Evolutionary conservation across 2,888 invertebrate genomes (phyloP).

Genomic region (Dolichopus griseipennis): DNA sequence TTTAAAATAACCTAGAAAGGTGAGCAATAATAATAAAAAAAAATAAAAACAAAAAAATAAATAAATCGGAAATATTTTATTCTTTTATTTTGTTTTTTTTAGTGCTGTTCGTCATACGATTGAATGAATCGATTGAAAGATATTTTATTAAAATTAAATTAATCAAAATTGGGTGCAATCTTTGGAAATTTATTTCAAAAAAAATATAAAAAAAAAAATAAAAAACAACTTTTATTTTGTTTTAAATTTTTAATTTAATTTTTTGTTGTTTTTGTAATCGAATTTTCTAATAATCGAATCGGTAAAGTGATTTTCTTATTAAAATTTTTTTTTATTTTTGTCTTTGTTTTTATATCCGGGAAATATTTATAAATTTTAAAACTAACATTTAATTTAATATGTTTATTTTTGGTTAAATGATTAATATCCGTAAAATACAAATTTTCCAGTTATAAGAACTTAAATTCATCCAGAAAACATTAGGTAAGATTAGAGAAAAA

Average conservation of each 20-base stretch:
- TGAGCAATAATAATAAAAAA: background rate
- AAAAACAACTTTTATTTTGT: too few relatives aligned
- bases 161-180: background rate
- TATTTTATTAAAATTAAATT: background rate
- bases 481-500: too few relatives aligned
- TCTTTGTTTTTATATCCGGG: background rate
- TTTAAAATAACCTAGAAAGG: background rate
- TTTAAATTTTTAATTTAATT: background rate
- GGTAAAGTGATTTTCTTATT: too few relatives aligned
- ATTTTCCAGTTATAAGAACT: too few relatives aligned
- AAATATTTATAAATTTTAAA: background rate
- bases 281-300: background rate
- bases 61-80: too few relatives aligned
- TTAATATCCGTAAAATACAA: too few relatives aligned
- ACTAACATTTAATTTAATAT: too few relatives aligned
- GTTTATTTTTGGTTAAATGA: too few relatives aligned
- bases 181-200: background rate
- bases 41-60: too few relatives aligned
- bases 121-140: conserved; percentile 4
- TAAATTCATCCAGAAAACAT: too few relatives aligned
- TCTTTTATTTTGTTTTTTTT: background rate
- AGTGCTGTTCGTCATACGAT: background rate
- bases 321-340: background rate
- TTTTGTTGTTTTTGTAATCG: background rate
- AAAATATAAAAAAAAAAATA: background rate